These are phyloP conservation scores for Arrhopalites spinosus DNA, from an alignment of 2,888 invertebrate species.

Conservation along the genomic window DNA sequence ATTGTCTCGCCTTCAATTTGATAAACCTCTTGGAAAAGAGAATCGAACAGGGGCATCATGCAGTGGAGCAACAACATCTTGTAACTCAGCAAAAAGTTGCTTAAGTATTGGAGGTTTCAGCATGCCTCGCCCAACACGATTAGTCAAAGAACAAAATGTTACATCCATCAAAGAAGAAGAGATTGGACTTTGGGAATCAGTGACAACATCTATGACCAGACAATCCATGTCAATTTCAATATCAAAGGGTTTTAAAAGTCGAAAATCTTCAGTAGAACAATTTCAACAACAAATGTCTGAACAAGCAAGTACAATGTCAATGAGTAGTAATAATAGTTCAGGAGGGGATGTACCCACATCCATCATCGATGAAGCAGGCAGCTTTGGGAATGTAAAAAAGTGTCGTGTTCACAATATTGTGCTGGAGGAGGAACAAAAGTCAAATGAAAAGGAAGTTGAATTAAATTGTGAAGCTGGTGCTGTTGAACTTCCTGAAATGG, in stretches of 20 bases:
- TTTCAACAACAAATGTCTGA: conserved; percentile 31
- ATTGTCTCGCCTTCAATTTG: conserved; percentile 60
- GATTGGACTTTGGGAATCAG: conserved; percentile 45
- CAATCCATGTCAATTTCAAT: conserved; percentile 48
- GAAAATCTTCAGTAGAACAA: conserved; percentile 44
- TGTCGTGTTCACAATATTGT: conserved; percentile 46
- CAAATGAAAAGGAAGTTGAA: conserved; percentile 10
- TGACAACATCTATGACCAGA: conserved; percentile 43
- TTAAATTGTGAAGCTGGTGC: neutral
- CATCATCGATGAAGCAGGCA: conserved; percentile 16
- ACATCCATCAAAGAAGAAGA: conserved; percentile 48
- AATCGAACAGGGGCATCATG: conserved; percentile 45
- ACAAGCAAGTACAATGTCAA: neutral
- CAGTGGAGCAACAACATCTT: conserved; percentile 8
- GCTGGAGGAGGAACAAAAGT: conserved; percentile 34
- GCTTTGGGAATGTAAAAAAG: conserved; percentile 40
- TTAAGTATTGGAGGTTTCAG: conserved; percentile 28
- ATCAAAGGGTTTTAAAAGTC: conserved; percentile 48
- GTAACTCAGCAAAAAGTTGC: conserved; percentile 11
- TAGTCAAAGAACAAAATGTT: conserved; percentile 49
- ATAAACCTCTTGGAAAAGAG: conserved; percentile 50
- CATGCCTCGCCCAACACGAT: conserved; percentile 42
- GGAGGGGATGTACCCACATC: neutral
- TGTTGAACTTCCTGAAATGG: no score
- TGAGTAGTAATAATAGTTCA: neutral